Conservation (phyloP, 2,113 vertebrate species). For the Henicopernis longicauda region DNA sequence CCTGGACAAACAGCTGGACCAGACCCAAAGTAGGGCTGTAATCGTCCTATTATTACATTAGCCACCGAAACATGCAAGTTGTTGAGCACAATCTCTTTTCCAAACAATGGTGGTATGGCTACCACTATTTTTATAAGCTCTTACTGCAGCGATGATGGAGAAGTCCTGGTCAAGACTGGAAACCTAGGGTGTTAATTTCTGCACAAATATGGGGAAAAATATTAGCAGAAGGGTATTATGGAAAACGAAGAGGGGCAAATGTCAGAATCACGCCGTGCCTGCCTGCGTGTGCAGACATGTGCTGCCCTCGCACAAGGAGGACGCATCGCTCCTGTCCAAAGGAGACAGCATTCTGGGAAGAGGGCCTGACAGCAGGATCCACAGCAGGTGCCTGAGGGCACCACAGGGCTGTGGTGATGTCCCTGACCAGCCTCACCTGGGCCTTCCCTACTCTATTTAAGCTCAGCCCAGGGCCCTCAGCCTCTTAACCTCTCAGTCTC, state of each 20-base stretch:
- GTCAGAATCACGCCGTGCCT: not conserved
- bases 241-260: not conserved
- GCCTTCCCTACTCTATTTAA: not conserved
- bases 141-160: not conserved
- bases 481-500: not conserved
- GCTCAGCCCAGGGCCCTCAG: not conserved
- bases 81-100: not conserved
- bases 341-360: not conserved
- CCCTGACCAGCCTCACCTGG: not conserved
- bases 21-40: not conserved
- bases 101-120: not conserved
- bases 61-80: not conserved
- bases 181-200: not conserved
- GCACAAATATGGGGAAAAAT: not conserved
- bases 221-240: not conserved
- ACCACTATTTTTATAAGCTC: not conserved
- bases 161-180: not conserved
- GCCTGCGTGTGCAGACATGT: accelerated
- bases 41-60: not conserved
- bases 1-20: conserved; percentile 37
- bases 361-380: not conserved
- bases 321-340: accelerated
- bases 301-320: not conserved
- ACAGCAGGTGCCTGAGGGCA: not conserved
- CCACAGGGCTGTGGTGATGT: not conserved